Evolutionary conservation across 2,797 vertebrate species (phyloP).

Genomic region (Rhynchonycteris naso): DNA sequence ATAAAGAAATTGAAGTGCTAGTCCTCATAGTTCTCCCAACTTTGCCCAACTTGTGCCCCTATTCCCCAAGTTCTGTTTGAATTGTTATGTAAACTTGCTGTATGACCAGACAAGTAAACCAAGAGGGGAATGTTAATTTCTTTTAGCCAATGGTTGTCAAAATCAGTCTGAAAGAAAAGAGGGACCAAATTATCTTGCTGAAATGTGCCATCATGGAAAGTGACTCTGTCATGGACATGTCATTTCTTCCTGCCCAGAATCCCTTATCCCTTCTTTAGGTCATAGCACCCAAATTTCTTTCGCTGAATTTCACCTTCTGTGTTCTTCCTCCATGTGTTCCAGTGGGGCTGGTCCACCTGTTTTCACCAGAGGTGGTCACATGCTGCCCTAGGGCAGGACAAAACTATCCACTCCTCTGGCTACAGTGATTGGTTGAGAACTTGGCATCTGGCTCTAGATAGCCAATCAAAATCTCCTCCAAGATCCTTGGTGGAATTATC

Average conservation of each 20-base stretch:
- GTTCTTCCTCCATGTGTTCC: background rate
- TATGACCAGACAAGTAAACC: background rate
- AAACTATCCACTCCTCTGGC: background rate
- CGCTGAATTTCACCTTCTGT: background rate
- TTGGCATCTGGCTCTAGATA: background rate
- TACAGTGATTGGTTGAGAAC: background rate
- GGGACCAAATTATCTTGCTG: slow-evolving; percentile 7
- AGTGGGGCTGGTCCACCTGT: background rate
- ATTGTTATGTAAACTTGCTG: slow-evolving; percentile 17
- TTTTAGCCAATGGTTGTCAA: slow-evolving; percentile 60
- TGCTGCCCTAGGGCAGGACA: background rate
- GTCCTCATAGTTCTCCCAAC: slow-evolving; percentile 31
- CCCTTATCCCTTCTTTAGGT: background rate
- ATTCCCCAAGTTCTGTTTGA: background rate
- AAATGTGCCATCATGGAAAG: background rate
- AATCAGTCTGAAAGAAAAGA: slow-evolving; percentile 22
- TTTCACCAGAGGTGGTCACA: background rate
- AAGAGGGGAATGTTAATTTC: slow-evolving; percentile 49
- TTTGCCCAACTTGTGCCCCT: background rate
- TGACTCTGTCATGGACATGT: background rate
- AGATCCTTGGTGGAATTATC: background rate
- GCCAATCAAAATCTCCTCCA: background rate
- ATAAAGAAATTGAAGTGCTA: background rate
- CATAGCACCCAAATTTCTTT: background rate
- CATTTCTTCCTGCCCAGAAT: background rate